Evolutionary conservation across 2,888 invertebrate species (phyloP).

Genomic region (Nemurella pictetii): DNA sequence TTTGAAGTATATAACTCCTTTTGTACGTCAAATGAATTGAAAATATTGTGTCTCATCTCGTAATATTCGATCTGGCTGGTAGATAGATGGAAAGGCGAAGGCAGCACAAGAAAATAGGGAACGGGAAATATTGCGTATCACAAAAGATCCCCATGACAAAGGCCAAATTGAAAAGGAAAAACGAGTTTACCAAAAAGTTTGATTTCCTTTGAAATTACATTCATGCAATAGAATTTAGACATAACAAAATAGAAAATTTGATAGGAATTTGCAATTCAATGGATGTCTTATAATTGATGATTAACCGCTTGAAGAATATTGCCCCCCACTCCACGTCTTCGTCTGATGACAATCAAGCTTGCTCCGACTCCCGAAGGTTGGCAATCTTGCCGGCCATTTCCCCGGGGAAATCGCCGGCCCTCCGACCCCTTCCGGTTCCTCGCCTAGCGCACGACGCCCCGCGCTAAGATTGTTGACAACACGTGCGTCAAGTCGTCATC

Average conservation of each 20-base stretch:
- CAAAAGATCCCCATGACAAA: not conserved
- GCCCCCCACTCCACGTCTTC: not conserved
- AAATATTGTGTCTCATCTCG: not conserved
- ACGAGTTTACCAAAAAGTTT: not conserved
- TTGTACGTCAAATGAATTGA: not conserved
- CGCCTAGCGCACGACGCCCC: not conserved
- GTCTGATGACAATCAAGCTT: not conserved
- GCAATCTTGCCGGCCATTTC: not conserved
- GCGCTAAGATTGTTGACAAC: too few relatives aligned
- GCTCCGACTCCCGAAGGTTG: not conserved
- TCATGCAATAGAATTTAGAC: not conserved
- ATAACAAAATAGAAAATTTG: not conserved
- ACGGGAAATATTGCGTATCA: not conserved
- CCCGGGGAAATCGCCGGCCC: not conserved
- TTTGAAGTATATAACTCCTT: not conserved
- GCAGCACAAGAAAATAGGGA: not conserved
- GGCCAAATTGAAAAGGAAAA: not conserved
- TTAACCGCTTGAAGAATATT: not conserved
- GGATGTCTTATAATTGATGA: not conserved
- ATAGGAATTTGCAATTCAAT: not conserved
- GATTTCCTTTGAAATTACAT: not conserved
- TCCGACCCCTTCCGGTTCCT: not conserved
- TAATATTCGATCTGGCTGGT: not conserved
- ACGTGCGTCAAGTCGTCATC: not conserved
- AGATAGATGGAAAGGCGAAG: not conserved